These are phyloP conservation scores for Poecilia wingei DNA, from an alignment of 2,797 vertebrate genomes.

Conservation along the genomic window DNA sequence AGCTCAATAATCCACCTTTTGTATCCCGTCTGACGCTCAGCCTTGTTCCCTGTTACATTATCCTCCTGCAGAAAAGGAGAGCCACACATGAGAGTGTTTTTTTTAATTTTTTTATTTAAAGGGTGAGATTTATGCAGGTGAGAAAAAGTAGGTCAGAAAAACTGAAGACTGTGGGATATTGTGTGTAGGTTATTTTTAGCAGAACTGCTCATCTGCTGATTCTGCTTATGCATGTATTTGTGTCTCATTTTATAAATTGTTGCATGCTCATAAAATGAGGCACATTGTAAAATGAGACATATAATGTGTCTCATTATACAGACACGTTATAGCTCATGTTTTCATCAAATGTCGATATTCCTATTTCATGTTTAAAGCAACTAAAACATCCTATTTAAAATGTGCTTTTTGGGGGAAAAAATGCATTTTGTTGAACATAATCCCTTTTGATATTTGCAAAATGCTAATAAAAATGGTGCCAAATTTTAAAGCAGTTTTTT, in stretches of 20 bases:
- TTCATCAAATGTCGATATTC: neutral
- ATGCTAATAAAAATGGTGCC: neutral
- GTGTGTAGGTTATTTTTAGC: neutral
- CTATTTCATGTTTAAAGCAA: neutral
- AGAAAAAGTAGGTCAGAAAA: constrained; percentile 3
- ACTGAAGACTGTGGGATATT: constrained; percentile 2
- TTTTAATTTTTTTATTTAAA: neutral
- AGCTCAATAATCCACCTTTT: constrained; percentile 2
- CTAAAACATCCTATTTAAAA: neutral
- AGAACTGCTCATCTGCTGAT: neutral
- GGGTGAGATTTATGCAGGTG: neutral
- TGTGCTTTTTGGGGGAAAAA: neutral
- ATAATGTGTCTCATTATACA: too few species aligned
- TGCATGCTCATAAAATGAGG: neutral
- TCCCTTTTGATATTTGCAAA: neutral
- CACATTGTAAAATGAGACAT: too few species aligned
- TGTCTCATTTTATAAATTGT: constrained; percentile 1
- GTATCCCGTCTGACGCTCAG: neutral
- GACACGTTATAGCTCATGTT: neutral
- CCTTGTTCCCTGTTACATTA: neutral
- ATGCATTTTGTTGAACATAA: neutral
- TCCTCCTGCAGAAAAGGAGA: neutral
- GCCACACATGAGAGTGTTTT: neutral
- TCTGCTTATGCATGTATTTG: neutral
- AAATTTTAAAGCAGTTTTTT: neutral